These are phyloP conservation scores for Nycticryphes semicollaris DNA, from an alignment of 2,113 vertebrate genomes.

Conservation along the genomic window DNA sequence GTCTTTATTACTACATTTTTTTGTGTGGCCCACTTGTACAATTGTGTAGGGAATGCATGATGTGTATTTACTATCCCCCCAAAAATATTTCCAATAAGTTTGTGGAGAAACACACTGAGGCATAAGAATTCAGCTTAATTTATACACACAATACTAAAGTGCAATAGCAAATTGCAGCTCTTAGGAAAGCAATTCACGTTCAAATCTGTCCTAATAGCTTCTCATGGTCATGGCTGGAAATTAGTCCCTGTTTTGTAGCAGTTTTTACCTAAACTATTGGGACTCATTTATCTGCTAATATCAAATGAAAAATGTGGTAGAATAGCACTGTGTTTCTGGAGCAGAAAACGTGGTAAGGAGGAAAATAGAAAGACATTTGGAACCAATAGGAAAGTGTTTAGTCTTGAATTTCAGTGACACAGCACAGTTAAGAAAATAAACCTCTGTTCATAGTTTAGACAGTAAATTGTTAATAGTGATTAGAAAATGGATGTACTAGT, in stretches of 20 bases:
- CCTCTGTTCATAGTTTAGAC: not conserved
- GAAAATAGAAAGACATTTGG: not conserved
- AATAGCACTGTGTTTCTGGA: not conserved
- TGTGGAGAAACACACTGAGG: not conserved
- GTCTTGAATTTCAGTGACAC: not conserved
- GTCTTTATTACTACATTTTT: not conserved
- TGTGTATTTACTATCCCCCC: not conserved
- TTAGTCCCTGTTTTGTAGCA: not conserved
- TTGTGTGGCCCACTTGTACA: not conserved
- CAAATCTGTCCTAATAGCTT: not conserved
- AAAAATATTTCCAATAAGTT: not conserved
- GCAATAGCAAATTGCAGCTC: not conserved
- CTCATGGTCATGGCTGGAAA: not conserved
- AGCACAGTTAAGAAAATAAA: not conserved
- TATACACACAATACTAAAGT: not conserved
- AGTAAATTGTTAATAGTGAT: not conserved
- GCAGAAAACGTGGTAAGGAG: not conserved
- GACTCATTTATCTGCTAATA: not conserved
- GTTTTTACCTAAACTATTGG: not conserved
- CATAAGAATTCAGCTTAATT: not conserved
- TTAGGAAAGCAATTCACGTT: slow-evolving; percentile 7
- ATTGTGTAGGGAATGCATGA: not conserved
- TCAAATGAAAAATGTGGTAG: not conserved
- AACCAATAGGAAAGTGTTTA: not conserved
- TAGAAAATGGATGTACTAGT: not conserved